phyloP scores from a whole-genome alignment of 2,113 vertebrate species.

The Dasypus novemcinctus region DNA sequence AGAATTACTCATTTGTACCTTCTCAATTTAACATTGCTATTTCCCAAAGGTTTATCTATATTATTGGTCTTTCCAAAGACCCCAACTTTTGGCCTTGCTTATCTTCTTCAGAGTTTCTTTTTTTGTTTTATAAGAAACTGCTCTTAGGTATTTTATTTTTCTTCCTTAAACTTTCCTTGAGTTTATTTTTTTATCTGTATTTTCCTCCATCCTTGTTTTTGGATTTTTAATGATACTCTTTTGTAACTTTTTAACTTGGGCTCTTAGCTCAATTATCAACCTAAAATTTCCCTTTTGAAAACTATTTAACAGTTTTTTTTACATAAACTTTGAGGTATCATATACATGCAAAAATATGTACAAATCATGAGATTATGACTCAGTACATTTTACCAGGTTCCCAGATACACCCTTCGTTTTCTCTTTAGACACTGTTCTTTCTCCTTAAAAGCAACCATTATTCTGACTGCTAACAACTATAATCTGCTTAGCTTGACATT shows the following conservation, averaged over 20 bases:
- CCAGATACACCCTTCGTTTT: not conserved
- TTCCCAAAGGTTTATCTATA: not conserved
- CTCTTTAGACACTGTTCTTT: not conserved
- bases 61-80: not conserved
- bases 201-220: not conserved
- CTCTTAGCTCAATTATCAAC: not conserved
- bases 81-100: not conserved
- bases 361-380: not conserved
- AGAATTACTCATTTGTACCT: not conserved
- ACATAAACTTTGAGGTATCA: not conserved
- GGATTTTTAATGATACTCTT: not conserved
- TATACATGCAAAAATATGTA: not conserved
- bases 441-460: not conserved
- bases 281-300: not conserved
- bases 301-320: not conserved
- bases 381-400: not conserved
- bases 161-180: not conserved
- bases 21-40: not conserved
- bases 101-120: not conserved
- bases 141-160: not conserved
- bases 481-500: not conserved
- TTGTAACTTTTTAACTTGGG: not conserved
- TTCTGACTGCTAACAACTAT: not conserved
- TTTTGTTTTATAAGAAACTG: not conserved
- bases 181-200: not conserved